These are phyloP conservation scores for Lindbergichthys nudifrons DNA, from an alignment of 2,797 vertebrate species.

Conservation along the genomic window DNA sequence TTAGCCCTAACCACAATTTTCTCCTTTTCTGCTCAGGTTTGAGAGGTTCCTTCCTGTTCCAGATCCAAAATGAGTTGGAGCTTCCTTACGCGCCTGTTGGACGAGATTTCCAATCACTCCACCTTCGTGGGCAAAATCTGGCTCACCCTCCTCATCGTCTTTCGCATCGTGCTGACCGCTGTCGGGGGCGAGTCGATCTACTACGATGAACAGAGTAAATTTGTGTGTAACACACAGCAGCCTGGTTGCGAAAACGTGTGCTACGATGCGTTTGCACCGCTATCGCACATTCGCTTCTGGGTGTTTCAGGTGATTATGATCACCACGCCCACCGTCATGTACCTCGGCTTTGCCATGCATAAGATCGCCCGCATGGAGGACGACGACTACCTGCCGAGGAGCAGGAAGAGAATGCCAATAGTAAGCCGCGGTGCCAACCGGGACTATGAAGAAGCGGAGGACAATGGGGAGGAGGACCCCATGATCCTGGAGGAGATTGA, in stretches of 20 bases:
- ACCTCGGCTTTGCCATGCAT: slow-evolving; percentile 94
- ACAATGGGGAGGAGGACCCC: slow-evolving; percentile 92
- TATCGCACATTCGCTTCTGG: slow-evolving; percentile 95
- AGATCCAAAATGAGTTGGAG: slow-evolving; percentile 92
- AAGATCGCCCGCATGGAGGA: slow-evolving; percentile 87
- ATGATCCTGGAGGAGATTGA: slow-evolving; percentile 93
- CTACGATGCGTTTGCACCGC: slow-evolving; percentile 91
- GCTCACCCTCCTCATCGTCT: slow-evolving; percentile 92
- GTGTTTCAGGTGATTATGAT: slow-evolving; percentile 94
- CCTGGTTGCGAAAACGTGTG: slow-evolving; percentile 95
- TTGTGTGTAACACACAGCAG: slow-evolving; percentile 92
- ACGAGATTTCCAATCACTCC: slow-evolving; percentile 96
- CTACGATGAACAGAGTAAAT: slow-evolving; percentile 95
- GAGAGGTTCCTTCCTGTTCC: slow-evolving; percentile 24
- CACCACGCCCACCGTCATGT: slow-evolving; percentile 91
- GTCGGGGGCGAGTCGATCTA: slow-evolving; percentile 95
- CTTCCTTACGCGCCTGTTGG: slow-evolving; percentile 91
- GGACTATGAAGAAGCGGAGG: slow-evolving; percentile 93
- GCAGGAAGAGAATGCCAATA: slow-evolving; percentile 83
- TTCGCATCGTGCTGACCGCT: slow-evolving; percentile 92
- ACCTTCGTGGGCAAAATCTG: slow-evolving; percentile 95
- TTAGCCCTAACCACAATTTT: neutral
- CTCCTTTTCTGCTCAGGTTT: slow-evolving; percentile 56
- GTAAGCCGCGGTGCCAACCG: slow-evolving; percentile 87
- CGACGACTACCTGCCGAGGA: slow-evolving; percentile 72